Evolutionary conservation across 2,797 vertebrate genomes (phyloP), one percentile per base, ranked within the genome.

Genomic region (Sciurus carolinensis): DNA sequence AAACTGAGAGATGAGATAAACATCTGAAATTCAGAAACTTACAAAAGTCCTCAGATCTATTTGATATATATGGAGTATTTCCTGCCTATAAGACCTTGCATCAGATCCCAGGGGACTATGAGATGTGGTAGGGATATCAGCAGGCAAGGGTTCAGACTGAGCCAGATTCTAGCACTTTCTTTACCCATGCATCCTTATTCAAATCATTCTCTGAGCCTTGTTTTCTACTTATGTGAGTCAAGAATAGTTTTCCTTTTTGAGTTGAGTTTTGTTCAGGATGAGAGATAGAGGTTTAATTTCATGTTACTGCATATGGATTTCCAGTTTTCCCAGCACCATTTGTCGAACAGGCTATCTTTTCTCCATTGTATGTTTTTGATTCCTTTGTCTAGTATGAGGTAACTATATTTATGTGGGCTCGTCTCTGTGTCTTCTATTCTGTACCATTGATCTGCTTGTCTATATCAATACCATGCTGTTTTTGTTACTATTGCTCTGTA

Each of bases 201-300:
- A 83, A 83, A 39, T 71, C 59, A n/a, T 83, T 64, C 75, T 91
- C 22, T n/a, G 62, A 86, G 69, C 4, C 47, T 54, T 22, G 3
- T 36, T 86, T 86, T 95, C 69, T 93, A 18, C 44, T 79, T 77
- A 50, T 36, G 20, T 44, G 76, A 85, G 77, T 76, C 77, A 59
- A 85, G 33, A 75, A 57, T 57, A 47, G 10, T 76, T 91, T 92
- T 80, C 20, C 30, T 85, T 39, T 39, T 39, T 39, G 39, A 39
- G 39, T 39, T 39, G 39, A 39, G 39, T 39, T 39, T 39, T 39
- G 39, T 3, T 39, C 39, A 39, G 39, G 39, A 39, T 39, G 39
- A 39, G 39, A 39, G 39, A 39, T 39, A 39, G 39, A 39, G 39
- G 39, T 39, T 39, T 39, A 39, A 39, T 39, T 39, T 39, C 39